Conservation (phyloP, 2,888 invertebrate species). For the Pharmacophagus antenor region DNA sequence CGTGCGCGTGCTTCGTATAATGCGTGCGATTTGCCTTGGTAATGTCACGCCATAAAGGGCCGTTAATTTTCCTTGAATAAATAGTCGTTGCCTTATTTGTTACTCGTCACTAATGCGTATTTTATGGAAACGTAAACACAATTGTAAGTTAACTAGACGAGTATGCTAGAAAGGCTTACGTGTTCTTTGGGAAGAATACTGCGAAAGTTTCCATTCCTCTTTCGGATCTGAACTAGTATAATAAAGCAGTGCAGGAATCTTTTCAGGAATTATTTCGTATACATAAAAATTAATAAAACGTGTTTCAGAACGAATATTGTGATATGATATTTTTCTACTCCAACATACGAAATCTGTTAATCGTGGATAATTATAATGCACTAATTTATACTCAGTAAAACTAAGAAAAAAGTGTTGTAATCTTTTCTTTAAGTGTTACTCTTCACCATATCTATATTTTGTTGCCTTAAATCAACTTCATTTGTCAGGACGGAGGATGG, state of each 20-base stretch:
- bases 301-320: too few relatives aligned
- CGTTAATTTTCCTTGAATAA: constrained; percentile 27
- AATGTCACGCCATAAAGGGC: constrained; percentile 24
- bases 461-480: too few relatives aligned
- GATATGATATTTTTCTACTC: too few relatives aligned
- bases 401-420: too few relatives aligned
- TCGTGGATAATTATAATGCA: too few relatives aligned
- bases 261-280: too few relatives aligned
- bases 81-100: constrained; percentile 28
- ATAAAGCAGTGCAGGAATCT: not conserved
- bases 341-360: too few relatives aligned
- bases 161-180: not conserved
- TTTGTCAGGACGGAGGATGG: too few relatives aligned
- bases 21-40: constrained; percentile 20
- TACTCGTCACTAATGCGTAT: constrained; percentile 14
- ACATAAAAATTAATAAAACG: too few relatives aligned
- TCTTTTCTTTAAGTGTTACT: too few relatives aligned
- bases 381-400: too few relatives aligned
- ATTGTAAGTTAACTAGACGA: not conserved
- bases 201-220: not conserved
- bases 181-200: not conserved
- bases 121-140: constrained; percentile 7
- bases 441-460: too few relatives aligned
- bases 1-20: constrained; percentile 13
- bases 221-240: not conserved